These are phyloP conservation scores for Orussus abietinus DNA, from an alignment of 1,140 invertebrate species.

Conservation along the genomic window DNA sequence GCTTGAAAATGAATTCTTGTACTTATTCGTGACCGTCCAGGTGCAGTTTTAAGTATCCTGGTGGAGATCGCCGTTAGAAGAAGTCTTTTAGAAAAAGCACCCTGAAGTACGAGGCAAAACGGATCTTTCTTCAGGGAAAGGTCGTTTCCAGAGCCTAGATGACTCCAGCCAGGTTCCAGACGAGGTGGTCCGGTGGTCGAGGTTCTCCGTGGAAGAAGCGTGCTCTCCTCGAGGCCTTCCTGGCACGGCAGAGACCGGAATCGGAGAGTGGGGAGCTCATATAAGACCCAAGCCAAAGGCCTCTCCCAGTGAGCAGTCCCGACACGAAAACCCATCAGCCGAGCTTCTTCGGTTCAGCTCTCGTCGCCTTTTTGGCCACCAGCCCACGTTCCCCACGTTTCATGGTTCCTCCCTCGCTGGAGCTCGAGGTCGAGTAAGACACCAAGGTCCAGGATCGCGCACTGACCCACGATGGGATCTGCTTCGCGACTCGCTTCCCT, in stretches of 20 bases:
- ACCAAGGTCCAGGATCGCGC: no score
- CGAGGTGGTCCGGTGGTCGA: no score
- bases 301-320: constrained; percentile 52
- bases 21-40: no score
- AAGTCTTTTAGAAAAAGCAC: no score
- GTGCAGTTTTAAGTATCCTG: no score
- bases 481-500: constrained; percentile 33
- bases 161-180: no score
- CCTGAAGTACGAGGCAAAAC: no score
- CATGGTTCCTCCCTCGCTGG: constrained; percentile 12
- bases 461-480: constrained; percentile 34
- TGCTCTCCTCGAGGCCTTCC: constrained; percentile 43
- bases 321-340: constrained; percentile 52
- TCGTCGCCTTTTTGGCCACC: constrained; percentile 11
- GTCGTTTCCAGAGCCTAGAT: no score
- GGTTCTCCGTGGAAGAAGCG: constrained; percentile 38
- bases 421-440: constrained; percentile 6
- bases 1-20: no score
- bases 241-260: constrained; percentile 34
- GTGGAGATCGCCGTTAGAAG: no score
- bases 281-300: constrained; percentile 51
- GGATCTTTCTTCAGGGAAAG: no score
- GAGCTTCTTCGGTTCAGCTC: constrained; percentile 41
- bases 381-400: constrained; percentile 5
- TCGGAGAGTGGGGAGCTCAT: constrained; percentile 50